Conservation (phyloP, 2,113 vertebrate genomes). For the Aleadryas rufinucha region DNA sequence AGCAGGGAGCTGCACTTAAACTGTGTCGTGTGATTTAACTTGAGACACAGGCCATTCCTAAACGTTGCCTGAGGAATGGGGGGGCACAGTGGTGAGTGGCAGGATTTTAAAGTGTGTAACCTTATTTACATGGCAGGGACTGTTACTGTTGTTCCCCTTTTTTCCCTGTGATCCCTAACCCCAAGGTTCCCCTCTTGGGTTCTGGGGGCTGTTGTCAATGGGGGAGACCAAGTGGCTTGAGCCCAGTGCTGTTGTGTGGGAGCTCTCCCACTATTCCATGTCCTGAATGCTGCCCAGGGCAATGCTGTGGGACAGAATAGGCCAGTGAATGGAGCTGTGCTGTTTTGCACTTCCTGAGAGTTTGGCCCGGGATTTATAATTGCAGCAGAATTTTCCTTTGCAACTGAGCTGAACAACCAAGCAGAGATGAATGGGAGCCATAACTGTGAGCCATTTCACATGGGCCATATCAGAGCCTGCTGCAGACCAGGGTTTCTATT, state of each 20-base stretch:
- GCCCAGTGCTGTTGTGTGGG: fast-evolving
- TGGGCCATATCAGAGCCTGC: neutral
- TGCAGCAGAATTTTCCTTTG: neutral
- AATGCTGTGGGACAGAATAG: neutral
- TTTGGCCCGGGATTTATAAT: neutral
- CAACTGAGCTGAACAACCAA: neutral
- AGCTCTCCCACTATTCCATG: fast-evolving
- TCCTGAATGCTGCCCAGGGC: neutral
- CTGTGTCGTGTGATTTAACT: no score
- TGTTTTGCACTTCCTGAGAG: neutral
- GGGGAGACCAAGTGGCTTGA: no score
- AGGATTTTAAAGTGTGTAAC: neutral
- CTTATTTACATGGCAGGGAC: no score
- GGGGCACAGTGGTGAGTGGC: neutral
- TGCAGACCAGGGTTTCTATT: neutral
- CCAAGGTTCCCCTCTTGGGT: neutral
- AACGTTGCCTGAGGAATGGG: neutral
- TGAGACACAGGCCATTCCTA: fast-evolving
- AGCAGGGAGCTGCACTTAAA: fast-evolving
- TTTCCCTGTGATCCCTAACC: neutral
- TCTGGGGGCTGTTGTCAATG: neutral
- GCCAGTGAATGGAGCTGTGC: neutral
- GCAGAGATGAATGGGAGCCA: neutral
- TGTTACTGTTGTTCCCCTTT: neutral
- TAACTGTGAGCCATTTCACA: neutral